Evolutionary conservation across 2,797 vertebrate genomes (phyloP).

Genomic region (Sebastes minor): DNA sequence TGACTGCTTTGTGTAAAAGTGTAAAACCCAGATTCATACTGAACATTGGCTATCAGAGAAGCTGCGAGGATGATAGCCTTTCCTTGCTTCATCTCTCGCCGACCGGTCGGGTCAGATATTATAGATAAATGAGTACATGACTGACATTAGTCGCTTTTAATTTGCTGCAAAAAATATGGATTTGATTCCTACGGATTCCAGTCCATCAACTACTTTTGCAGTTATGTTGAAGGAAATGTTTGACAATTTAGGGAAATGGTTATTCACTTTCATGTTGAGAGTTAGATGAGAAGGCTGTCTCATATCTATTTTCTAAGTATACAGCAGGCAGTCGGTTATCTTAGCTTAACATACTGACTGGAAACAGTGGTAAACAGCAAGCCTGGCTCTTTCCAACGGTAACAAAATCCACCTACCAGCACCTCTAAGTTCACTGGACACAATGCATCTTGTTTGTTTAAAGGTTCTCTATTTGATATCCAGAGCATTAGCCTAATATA

Average conservation of each 20-base stretch:
- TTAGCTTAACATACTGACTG: neutral
- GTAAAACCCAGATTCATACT: conserved; percentile 25
- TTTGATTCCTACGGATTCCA: neutral
- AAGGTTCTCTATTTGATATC: no score
- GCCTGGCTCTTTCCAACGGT: neutral
- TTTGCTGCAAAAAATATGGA: neutral
- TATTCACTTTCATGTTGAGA: neutral
- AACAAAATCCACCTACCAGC: neutral
- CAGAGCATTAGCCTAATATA: no score
- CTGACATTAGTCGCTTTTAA: neutral
- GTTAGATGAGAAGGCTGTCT: neutral
- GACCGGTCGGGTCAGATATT: neutral
- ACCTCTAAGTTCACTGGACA: neutral
- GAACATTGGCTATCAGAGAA: neutral
- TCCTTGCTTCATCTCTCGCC: neutral
- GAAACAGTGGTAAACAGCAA: neutral
- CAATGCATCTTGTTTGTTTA: neutral
- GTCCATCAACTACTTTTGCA: neutral
- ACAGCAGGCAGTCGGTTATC: neutral
- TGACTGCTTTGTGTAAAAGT: conserved; percentile 6
- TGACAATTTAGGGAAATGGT: neutral
- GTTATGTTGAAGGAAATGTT: neutral
- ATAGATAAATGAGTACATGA: neutral
- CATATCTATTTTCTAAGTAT: neutral
- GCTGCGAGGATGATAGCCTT: neutral